Conservation (phyloP, 2,888 invertebrate species). For the Octonoba sinensis region DNA sequence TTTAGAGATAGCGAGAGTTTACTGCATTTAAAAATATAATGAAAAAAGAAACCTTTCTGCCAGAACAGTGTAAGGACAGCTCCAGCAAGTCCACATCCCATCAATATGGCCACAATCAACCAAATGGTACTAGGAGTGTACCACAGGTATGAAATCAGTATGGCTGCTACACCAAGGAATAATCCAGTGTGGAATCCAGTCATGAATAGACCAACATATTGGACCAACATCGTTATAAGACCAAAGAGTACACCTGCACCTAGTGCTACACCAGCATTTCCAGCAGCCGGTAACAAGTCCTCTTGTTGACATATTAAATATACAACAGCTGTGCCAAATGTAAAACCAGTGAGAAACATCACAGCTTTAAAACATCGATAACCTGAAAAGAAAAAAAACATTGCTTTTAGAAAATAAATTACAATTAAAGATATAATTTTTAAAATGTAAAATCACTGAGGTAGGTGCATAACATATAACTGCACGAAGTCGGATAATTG, state of each 20-base stretch:
- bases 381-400: conserved; percentile 75
- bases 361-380: conserved; percentile 90
- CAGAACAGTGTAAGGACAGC: conserved; percentile 82
- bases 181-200: conserved; percentile 84
- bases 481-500: too few species aligned
- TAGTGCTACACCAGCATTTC: conserved; percentile 78
- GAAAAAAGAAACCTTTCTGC: conserved; percentile 76
- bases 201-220: conserved; percentile 85
- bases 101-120: conserved; percentile 79
- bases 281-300: conserved; percentile 67
- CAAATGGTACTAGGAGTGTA: conserved; percentile 74
- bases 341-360: conserved; percentile 89
- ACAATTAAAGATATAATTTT: neutral
- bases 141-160: conserved; percentile 68
- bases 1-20: too few species aligned
- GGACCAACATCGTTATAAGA: conserved; percentile 84
- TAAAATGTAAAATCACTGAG: neutral
- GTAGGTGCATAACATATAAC: too few species aligned
- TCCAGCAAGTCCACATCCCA: conserved; percentile 79
- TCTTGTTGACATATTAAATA: conserved; percentile 74
- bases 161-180: conserved; percentile 70
- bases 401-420: neutral
- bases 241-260: conserved; percentile 83
- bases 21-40: neutral
- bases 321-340: conserved; percentile 85